These are phyloP conservation scores for Orestias chungarensis DNA, from an alignment of 2,797 vertebrate genomes.

Conservation along the genomic window DNA sequence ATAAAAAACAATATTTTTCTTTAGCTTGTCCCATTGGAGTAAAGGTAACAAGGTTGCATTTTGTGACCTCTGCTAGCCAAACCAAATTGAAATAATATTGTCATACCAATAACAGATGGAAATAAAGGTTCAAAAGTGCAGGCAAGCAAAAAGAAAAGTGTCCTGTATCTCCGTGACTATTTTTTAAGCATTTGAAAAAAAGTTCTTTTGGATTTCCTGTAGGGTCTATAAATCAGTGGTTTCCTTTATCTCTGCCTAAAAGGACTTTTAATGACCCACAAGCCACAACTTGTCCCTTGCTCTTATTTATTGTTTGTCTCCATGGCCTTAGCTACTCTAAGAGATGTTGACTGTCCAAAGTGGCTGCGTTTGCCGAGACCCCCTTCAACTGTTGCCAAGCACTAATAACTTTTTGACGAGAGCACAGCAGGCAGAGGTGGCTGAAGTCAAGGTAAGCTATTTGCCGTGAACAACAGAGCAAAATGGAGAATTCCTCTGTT, in stretches of 20 bases:
- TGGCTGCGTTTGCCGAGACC: constrained; percentile 6
- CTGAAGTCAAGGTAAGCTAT: constrained; percentile 64
- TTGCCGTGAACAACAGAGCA: constrained; percentile 33
- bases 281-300: background rate
- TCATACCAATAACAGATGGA: background rate
- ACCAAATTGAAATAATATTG: background rate
- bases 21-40: background rate
- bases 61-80: background rate
- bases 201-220: constrained; percentile 10
- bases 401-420: constrained; percentile 19
- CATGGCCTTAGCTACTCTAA: background rate
- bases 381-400: constrained; percentile 22
- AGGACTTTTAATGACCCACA: background rate
- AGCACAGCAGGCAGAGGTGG: constrained; percentile 22
- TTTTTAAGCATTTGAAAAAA: background rate
- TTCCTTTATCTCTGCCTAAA: background rate
- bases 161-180: background rate
- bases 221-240: background rate
- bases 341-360: background rate
- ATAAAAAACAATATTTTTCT: background rate
- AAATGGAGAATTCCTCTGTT: constrained; percentile 47
- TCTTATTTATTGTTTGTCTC: constrained; percentile 19
- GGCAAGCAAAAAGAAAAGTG: background rate
- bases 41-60: constrained; percentile 1
- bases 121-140: background rate